phyloP scores from a whole-genome alignment of 2,797 vertebrate genomes.

The Numenius phaeopus region DNA sequence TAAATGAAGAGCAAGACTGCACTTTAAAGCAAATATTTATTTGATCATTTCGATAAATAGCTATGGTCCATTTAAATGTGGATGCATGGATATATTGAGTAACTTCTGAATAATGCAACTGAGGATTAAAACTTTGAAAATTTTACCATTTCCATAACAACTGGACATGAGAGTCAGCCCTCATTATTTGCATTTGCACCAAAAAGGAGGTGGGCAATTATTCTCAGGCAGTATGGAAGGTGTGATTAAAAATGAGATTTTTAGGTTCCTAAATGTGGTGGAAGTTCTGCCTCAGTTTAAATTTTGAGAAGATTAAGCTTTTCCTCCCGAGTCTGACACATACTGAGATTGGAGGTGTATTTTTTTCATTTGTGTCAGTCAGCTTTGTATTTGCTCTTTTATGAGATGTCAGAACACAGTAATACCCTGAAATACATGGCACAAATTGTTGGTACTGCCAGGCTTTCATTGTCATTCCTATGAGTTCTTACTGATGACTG shows the following conservation, averaged over 20 bases:
- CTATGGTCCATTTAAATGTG: neutral
- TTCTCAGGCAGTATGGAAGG: neutral
- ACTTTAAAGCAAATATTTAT: slow-evolving; percentile 30
- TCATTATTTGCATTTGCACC: neutral
- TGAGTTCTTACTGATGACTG: neutral
- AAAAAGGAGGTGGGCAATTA: neutral
- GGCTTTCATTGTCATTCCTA: neutral
- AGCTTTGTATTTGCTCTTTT: neutral
- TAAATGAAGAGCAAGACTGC: slow-evolving; percentile 5
- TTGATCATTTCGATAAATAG: neutral
- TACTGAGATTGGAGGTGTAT: too few relatives aligned
- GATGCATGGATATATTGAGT: neutral
- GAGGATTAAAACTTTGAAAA: neutral
- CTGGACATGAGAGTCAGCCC: neutral
- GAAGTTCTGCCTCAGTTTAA: neutral
- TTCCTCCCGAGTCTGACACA: neutral
- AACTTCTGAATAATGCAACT: neutral
- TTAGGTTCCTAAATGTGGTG: neutral
- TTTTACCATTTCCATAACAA: neutral
- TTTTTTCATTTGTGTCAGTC: neutral
- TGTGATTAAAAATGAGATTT: neutral
- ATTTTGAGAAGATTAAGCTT: neutral
- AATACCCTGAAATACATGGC: neutral
- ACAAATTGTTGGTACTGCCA: neutral
- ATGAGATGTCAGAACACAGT: neutral